Percentiles rank a stretch among this genome's conserved stretches.
These are phyloP conservation scores for Protosalanx chinensis DNA, from an alignment of 2,797 vertebrate species.

Conservation along the genomic window DNA sequence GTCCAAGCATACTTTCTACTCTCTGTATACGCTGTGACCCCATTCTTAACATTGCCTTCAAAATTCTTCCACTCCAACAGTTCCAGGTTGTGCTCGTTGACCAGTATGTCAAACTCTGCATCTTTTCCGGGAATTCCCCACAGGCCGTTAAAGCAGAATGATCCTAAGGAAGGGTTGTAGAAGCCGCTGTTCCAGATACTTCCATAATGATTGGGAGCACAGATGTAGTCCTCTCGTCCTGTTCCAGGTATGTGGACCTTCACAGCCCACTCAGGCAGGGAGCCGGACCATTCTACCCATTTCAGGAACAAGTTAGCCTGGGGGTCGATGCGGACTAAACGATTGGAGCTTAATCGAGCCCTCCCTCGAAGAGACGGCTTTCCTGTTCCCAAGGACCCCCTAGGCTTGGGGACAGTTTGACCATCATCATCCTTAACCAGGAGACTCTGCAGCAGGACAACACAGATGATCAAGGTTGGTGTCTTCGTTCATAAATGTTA, in stretches of 20 bases:
- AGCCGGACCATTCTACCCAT: background rate
- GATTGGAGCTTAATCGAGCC: no score
- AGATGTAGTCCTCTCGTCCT: background rate
- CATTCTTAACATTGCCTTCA: background rate
- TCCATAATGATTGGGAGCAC: background rate
- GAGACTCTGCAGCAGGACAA: background rate
- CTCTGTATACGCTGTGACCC: no score
- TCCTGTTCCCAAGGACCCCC: background rate
- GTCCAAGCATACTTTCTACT: background rate
- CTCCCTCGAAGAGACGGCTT: no score
- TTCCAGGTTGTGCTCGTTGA: background rate
- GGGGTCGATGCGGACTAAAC: background rate
- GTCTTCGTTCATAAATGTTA: no score
- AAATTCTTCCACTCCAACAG: background rate
- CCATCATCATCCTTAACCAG: background rate
- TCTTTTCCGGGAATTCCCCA: no score
- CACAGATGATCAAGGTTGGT: background rate
- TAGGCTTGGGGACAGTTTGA: background rate
- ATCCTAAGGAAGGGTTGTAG: no score
- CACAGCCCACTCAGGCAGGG: background rate
- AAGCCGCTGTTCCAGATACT: no score
- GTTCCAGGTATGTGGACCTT: background rate
- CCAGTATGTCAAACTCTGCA: no score
- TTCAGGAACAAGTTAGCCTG: background rate
- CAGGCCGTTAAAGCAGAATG: no score